A percentile compares a stretch with the other conserved stretches of the same genome.
Conservation (phyloP, 2,113 vertebrate species). For the Ameiurus melas region DNA sequence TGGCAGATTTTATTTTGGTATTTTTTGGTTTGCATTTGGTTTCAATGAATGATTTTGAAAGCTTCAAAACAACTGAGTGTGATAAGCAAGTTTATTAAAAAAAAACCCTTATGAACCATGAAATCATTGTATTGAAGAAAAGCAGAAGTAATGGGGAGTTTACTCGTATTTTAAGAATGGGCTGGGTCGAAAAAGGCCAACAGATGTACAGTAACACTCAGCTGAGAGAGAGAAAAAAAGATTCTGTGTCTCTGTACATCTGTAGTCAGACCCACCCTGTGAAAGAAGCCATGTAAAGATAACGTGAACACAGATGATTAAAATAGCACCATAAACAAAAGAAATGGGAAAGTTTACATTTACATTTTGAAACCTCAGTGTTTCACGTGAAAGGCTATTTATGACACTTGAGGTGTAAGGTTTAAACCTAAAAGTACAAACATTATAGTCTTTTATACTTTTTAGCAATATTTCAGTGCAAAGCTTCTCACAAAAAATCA, state of each 20-base stretch:
- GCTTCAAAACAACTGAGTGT: background rate
- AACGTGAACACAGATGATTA: background rate
- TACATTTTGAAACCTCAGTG: background rate
- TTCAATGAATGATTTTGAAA: background rate
- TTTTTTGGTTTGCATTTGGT: background rate
- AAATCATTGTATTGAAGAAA: background rate
- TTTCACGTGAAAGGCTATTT: background rate
- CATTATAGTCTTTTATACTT: background rate
- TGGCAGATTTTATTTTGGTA: no score
- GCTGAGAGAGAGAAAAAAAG: background rate
- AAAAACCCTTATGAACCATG: background rate
- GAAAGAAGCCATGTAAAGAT: slow-evolving; percentile 4
- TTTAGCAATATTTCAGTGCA: background rate
- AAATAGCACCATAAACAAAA: background rate
- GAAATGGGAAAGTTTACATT: background rate
- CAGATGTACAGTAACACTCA: slow-evolving; percentile 18
- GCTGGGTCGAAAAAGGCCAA: slow-evolving; percentile 14
- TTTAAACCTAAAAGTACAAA: background rate
- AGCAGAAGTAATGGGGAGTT: background rate
- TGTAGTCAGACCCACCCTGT: background rate
- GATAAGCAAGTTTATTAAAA: background rate
- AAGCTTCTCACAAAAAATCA: background rate
- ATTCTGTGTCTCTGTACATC: background rate
- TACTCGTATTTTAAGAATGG: slow-evolving; percentile 7
- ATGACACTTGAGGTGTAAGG: background rate